phyloP scores from a whole-genome alignment of 1,140 invertebrate species.

The Ceratina calcarata region DNA sequence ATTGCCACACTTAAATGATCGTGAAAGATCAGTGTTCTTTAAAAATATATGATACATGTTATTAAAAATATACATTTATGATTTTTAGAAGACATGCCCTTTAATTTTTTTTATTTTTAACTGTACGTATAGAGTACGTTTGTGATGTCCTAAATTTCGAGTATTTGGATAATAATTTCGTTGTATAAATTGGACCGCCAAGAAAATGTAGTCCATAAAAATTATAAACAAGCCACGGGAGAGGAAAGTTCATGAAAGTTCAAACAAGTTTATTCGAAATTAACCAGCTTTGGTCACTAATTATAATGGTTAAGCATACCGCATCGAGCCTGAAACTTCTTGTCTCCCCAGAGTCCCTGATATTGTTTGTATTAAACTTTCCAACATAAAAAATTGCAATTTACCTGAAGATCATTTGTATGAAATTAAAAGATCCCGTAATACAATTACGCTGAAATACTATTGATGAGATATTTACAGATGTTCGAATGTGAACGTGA shows the following conservation, averaged over 20 bases:
- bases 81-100: no score
- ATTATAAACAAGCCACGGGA: not conserved
- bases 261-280: constrained; percentile 36
- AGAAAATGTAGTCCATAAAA: not conserved
- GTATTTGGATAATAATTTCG: no score
- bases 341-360: constrained; percentile 13
- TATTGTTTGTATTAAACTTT: constrained; percentile 25
- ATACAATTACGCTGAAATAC: not conserved
- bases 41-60: no score
- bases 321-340: constrained; percentile 23
- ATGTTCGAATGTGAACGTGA: not conserved
- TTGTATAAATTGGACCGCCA: no score
- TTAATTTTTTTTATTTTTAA: no score
- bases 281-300: constrained; percentile 31
- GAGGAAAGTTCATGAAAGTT: constrained; percentile 28
- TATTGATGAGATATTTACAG: not conserved
- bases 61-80: no score
- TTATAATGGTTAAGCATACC: constrained; percentile 31
- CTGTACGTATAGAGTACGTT: no score
- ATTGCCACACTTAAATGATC: no score
- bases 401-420: not conserved
- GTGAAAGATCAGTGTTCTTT: no score
- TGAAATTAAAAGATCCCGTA: not conserved
- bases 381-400: constrained; percentile 16
- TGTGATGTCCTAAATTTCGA: no score